phyloP scores from a whole-genome alignment of 92 coral and sea anemone species.

The Umimayanthus chanpuru region DNA sequence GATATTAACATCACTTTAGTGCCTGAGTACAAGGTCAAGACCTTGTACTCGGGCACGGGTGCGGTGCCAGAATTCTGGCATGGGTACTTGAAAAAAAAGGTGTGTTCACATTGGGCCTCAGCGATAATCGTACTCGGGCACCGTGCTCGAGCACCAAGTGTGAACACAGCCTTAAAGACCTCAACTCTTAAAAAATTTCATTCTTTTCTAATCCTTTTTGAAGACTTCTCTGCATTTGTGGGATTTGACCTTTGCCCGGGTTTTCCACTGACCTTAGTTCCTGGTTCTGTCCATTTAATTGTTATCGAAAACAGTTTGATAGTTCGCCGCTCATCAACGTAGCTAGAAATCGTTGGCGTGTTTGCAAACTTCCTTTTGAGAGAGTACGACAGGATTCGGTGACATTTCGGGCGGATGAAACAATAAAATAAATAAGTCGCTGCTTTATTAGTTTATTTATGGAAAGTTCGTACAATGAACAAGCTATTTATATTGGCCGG shows the following conservation, averaged over 20 bases:
- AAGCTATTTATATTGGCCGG: constrained; percentile 38
- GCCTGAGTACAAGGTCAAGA: no score
- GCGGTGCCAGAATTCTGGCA: no score
- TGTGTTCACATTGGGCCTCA: no score
- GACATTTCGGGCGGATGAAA: neutral
- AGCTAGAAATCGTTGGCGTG: neutral
- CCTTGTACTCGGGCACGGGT: no score
- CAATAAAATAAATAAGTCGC: constrained; percentile 9
- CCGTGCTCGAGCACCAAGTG: no score
- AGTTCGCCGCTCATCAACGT: neutral
- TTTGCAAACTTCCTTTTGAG: neutral
- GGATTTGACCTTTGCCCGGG: constrained; percentile 10
- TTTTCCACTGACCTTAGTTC: constrained; percentile 20
- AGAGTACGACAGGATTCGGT: neutral
- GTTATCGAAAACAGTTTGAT: neutral
- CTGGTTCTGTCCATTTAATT: constrained; percentile 7
- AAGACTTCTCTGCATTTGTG: neutral
- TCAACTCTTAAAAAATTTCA: neutral
- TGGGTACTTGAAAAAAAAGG: no score
- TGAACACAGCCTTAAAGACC: no score
- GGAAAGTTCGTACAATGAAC: constrained; percentile 32
- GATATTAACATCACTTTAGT: no score
- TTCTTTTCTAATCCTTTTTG: neutral
- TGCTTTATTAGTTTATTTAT: constrained; percentile 37
- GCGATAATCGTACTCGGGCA: no score